Percentiles rank a stretch among this genome's conserved stretches.
These are phyloP conservation scores for Drosophila lowei DNA, from an alignment of 1,140 invertebrate genomes.

Conservation along the genomic window DNA sequence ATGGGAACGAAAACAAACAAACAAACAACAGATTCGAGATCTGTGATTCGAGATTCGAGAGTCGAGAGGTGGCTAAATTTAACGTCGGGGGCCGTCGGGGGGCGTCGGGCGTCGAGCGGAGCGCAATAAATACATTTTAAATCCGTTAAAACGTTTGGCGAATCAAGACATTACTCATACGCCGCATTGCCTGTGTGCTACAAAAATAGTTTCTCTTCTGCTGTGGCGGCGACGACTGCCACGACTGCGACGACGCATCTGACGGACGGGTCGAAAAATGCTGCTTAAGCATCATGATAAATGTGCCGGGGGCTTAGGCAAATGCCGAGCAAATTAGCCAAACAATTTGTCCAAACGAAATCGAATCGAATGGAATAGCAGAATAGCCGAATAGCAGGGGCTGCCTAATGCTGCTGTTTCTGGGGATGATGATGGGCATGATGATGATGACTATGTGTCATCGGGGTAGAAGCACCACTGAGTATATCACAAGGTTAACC, in stretches of 20 bases:
- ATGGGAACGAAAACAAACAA: constrained; percentile 46
- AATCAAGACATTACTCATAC: constrained; percentile 80
- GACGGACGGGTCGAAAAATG: constrained; percentile 36
- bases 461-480: background rate
- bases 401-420: constrained; percentile 7
- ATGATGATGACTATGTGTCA: background rate
- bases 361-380: constrained; percentile 16
- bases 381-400: no score
- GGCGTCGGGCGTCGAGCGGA: constrained; percentile 10
- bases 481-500: background rate
- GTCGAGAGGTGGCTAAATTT: constrained; percentile 51
- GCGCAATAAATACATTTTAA: constrained; percentile 72
- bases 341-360: constrained; percentile 66
- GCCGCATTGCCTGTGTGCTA: constrained; percentile 44
- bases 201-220: constrained; percentile 57
- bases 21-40: constrained; percentile 1
- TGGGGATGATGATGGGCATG: background rate
- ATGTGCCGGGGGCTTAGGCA: constrained; percentile 62
- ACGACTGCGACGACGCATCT: background rate
- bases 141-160: constrained; percentile 69
- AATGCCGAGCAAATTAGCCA: constrained; percentile 71
- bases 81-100: constrained; percentile 21
- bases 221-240: constrained; percentile 2
- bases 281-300: constrained; percentile 59
- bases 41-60: background rate